Evolutionary conservation across 1,140 invertebrate species (phyloP), one percentile per base, ranked within the genome.

Genomic region (Polyergus mexicanus): DNA sequence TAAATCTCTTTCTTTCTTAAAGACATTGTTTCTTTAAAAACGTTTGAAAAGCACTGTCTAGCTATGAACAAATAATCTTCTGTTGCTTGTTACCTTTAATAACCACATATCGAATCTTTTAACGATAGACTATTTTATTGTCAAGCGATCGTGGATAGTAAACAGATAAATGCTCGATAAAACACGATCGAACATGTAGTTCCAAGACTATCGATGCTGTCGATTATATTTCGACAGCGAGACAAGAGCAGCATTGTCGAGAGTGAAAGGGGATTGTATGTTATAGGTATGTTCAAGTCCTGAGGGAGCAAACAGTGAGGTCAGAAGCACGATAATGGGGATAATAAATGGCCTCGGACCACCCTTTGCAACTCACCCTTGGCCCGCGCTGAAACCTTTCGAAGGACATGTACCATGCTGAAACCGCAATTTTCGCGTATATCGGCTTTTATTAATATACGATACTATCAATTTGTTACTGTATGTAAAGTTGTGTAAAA

Each of bases 311-410:
- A 77, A 81, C 77, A 74, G 44, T 78, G 84, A 89, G 85, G 83
- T 92, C 86, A 69, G 83, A 86, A 76, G 77, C 86, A 86, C 63
- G 88, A 91, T 92, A 91, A 92, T 92, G 74, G 90, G 83, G 90
- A 91, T 91, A 91, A 92, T 92, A 92, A 91, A 91, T 91, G 90
- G 88, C 76, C 85, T 51, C 25, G 78, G 81, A 85, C 72, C 66
- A 56, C 86, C 88, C 88, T 90, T 85, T 87, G 84, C 81, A 87
- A 85, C 72, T 84, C 60, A 89, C 74, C 75, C 75, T 75, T 89
- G 75, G 81, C 83, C 68, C 69, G 8, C n/a, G 32, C 35, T 72
- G 72, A 51, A 71, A 44, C 74, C 28, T 56, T 85, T 51, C 63
- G 80, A 74, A 80, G 38, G 71, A 88, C 86, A 89, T 62, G 51